phyloP scores from a whole-genome alignment of 2,113 vertebrate genomes.

The Sciurus niger region DNA sequence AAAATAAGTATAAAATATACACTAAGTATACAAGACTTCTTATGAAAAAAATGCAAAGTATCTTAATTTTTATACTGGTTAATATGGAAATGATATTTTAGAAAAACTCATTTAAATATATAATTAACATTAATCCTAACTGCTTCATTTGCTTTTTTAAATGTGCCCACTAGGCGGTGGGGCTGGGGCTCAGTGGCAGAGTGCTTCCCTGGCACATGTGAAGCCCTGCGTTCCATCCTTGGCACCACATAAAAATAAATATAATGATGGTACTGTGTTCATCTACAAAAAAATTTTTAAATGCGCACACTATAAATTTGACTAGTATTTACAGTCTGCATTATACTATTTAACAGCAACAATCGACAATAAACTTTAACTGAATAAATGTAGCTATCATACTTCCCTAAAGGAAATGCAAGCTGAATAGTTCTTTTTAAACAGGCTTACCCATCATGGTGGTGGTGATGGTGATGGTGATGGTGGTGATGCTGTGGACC shows the following conservation, averaged over 20 bases:
- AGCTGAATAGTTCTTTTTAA: background rate
- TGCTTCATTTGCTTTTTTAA: slow-evolving; percentile 47
- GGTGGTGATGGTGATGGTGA: slow-evolving; percentile 92
- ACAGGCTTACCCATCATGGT: slow-evolving; percentile 94
- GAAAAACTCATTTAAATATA: background rate
- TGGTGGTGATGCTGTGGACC: slow-evolving; percentile 97
- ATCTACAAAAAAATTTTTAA: too few species aligned
- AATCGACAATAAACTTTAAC: background rate
- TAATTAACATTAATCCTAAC: slow-evolving; percentile 6
- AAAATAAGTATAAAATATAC: background rate
- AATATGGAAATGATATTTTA: background rate
- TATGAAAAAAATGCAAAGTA: too few species aligned
- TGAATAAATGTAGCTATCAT: background rate
- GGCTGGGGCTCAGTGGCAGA: too few species aligned
- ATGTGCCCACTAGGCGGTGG: background rate
- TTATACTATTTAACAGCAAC: background rate
- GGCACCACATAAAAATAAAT: too few species aligned
- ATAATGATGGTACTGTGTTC: too few species aligned
- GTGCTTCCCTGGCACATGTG: too few species aligned
- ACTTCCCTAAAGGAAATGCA: background rate
- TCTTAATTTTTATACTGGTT: background rate
- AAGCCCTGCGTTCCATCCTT: too few species aligned
- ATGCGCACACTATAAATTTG: background rate
- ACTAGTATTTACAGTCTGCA: background rate
- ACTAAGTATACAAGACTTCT: background rate